Evolutionary conservation across 2,888 invertebrate genomes (phyloP).

Genomic region (Ferdinandea cuprea): DNA sequence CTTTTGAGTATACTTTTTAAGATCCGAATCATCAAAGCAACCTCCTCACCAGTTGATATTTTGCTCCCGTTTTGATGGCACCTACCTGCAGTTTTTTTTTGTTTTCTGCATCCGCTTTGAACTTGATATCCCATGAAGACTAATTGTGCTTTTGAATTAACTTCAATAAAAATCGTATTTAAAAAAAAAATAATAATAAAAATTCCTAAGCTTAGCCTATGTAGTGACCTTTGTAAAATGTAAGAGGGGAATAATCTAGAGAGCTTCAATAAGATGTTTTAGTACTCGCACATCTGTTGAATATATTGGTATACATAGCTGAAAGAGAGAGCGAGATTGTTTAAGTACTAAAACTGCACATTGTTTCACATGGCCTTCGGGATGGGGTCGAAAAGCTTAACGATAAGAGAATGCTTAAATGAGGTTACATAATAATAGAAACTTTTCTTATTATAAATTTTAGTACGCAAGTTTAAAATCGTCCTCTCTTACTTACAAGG

Average conservation of each 20-base stretch:
- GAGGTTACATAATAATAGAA: slow-evolving; percentile 34
- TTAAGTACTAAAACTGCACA: too few relatives aligned
- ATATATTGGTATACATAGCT: slow-evolving; percentile 43
- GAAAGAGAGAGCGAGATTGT: slow-evolving; percentile 16
- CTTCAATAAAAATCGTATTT: slow-evolving; percentile 10
- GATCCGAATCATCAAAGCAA: slow-evolving; percentile 6
- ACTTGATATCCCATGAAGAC: slow-evolving; percentile 23
- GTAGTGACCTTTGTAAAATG: slow-evolving; percentile 43
- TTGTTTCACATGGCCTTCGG: too few relatives aligned
- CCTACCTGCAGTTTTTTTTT: too few relatives aligned
- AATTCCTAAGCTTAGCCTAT: slow-evolving; percentile 5
- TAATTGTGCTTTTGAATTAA: slow-evolving; percentile 44
- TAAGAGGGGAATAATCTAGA: slow-evolving; percentile 10
- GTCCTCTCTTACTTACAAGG: slow-evolving; percentile 11
- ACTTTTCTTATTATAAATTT: slow-evolving; percentile 4
- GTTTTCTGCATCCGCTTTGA: slow-evolving; percentile 7
- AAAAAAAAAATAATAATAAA: slow-evolving; percentile 7
- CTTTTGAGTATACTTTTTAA: neutral
- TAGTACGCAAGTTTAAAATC: slow-evolving; percentile 8
- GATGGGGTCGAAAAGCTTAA: neutral
- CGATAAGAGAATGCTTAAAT: slow-evolving; percentile 16
- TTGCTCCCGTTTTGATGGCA: neutral
- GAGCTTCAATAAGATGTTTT: slow-evolving; percentile 23
- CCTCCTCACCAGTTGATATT: slow-evolving; percentile 11
- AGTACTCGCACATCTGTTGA: slow-evolving; percentile 66